Percentiles rank a stretch among this genome's conserved stretches.
Conservation (phyloP, 64 coral and sea anemone genomes). For the Porites lutea region DNA sequence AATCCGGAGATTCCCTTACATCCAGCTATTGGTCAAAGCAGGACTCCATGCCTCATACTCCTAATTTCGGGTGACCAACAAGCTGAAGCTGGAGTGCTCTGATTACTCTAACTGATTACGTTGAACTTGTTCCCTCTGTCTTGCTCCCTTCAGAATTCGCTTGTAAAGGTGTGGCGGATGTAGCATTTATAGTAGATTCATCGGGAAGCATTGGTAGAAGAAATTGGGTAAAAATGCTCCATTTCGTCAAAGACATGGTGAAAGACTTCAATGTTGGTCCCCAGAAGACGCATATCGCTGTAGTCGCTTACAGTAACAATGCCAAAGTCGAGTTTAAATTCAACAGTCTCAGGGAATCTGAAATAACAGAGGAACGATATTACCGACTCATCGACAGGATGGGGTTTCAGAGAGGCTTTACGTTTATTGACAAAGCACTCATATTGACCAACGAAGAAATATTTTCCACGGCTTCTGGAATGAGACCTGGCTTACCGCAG, state of each 20-base stretch:
- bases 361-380: background rate
- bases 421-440: constrained; percentile 39
- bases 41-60: too few relatives aligned
- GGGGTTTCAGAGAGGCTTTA: constrained; percentile 13
- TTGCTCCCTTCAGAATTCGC: background rate
- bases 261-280: background rate
- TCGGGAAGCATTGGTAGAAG: constrained; percentile 41
- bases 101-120: too few relatives aligned
- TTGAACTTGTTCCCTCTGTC: too few relatives aligned
- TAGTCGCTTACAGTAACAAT: constrained; percentile 12
- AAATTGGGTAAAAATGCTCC: constrained; percentile 1
- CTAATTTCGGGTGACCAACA: too few relatives aligned
- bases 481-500: constrained; percentile 48
- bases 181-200: constrained; percentile 55
- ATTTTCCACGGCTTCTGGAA: constrained; percentile 28
- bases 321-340: constrained; percentile 28
- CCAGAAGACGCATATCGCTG: constrained; percentile 34
- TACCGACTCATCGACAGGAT: background rate
- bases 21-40: too few relatives aligned
- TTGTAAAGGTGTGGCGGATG: constrained; percentile 16
- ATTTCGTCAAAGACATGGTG: constrained; percentile 21
- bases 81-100: too few relatives aligned
- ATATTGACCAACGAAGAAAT: constrained; percentile 13
- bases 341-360: constrained; percentile 6
- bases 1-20: too few relatives aligned